A percentile compares a stretch with the other conserved stretches of the same genome.
Evolutionary conservation across 2,113 vertebrate species (phyloP).

Genomic region (Tragelaphus buxtoni): DNA sequence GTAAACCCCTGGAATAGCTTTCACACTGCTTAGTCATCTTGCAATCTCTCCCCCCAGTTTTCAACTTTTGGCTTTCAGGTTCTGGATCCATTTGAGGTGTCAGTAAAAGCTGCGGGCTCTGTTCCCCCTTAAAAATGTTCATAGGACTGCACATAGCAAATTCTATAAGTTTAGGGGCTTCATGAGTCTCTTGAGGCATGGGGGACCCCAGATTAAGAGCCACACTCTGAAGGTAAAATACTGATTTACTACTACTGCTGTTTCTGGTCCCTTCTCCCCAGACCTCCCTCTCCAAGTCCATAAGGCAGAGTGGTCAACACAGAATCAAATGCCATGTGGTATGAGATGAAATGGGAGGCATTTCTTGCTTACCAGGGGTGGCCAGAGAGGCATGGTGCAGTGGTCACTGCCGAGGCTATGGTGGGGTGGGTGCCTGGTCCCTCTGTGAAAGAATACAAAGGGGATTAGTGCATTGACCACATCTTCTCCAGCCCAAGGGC

Average conservation of each 20-base stretch:
- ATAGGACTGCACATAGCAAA: neutral
- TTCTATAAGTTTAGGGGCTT: neutral
- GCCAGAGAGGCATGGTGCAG: neutral
- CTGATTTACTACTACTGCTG: neutral
- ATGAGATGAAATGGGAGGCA: neutral
- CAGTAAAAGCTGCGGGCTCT: neutral
- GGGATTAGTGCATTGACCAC: neutral
- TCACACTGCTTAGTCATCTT: neutral
- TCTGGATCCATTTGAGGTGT: neutral
- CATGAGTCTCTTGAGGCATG: neutral
- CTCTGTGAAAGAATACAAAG: neutral
- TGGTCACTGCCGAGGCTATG: accelerated
- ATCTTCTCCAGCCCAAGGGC: neutral
- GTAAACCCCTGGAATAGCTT: neutral
- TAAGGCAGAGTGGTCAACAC: neutral
- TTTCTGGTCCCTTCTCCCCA: neutral
- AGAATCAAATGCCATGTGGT: neutral
- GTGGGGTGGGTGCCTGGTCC: accelerated
- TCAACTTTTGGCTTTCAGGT: neutral
- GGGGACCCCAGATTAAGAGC: neutral
- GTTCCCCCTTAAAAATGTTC: neutral
- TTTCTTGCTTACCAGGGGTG: neutral
- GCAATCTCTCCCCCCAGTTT: neutral
- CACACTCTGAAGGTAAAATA: neutral
- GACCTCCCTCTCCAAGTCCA: neutral